A percentile compares a stretch with the other conserved stretches of the same genome.
Conservation (phyloP, 2,888 invertebrate species). For the Deladenus siricidicola region DNA sequence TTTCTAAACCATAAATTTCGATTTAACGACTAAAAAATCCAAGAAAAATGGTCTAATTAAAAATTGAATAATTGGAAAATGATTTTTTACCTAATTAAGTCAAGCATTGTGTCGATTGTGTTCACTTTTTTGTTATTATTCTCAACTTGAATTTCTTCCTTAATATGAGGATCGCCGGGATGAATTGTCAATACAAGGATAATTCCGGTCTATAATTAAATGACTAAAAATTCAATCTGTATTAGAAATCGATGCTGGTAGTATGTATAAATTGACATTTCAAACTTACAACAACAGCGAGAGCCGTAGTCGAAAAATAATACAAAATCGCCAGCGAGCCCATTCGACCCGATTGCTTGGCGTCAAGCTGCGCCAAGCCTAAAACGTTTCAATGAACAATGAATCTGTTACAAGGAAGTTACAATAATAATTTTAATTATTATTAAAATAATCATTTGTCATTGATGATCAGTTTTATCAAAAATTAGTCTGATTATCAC, state of each 20-base stretch:
- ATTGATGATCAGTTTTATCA: too few relatives aligned
- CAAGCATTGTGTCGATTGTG: conserved; percentile 72
- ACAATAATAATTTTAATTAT: background rate
- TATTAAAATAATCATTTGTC: too few relatives aligned
- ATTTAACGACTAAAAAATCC: background rate
- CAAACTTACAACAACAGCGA: conserved; percentile 59
- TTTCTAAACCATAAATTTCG: conserved; percentile 67
- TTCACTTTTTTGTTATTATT: conserved; percentile 48
- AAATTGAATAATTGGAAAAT: background rate
- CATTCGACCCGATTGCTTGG: conserved; percentile 63
- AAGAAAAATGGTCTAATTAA: background rate
- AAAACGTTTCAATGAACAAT: conserved; percentile 32
- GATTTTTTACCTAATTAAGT: conserved; percentile 69
- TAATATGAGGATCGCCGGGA: conserved; percentile 61
- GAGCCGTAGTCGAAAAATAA: conserved; percentile 63
- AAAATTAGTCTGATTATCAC: too few relatives aligned
- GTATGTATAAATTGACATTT: background rate
- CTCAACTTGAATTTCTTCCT: conserved; percentile 46
- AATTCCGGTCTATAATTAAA: conserved; percentile 58
- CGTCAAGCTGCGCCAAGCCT: conserved; percentile 64
- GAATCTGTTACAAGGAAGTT: background rate
- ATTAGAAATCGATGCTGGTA: background rate
- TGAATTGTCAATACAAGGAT: conserved; percentile 63
- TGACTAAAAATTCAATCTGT: background rate
- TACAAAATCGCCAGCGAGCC: conserved; percentile 62